Percentiles rank a stretch among this genome's conserved stretches.
phyloP scores from a whole-genome alignment of 2,888 invertebrate species.

The Escarpia spicata region DNA sequence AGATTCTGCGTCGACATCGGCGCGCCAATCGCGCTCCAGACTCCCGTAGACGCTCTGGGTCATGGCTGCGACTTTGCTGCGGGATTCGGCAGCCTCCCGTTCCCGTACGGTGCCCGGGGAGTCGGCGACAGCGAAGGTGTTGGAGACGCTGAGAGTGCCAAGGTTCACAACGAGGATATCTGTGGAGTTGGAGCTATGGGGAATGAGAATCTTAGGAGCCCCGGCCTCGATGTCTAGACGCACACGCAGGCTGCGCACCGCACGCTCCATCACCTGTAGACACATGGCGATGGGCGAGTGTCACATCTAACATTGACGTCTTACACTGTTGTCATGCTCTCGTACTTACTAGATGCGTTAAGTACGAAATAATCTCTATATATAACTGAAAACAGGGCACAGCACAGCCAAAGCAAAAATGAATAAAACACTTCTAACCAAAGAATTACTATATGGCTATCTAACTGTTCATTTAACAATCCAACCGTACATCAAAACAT shows the following conservation, averaged over 20 bases:
- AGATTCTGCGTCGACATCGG: slow-evolving; percentile 29
- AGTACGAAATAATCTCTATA: too few relatives aligned
- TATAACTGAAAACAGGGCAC: too few relatives aligned
- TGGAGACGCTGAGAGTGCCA: slow-evolving; percentile 77
- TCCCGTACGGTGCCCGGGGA: slow-evolving; percentile 47
- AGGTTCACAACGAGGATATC: slow-evolving; percentile 84
- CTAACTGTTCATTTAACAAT: too few relatives aligned
- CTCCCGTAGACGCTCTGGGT: slow-evolving; percentile 60
- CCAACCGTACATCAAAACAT: too few relatives aligned
- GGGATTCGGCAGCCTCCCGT: not conserved
- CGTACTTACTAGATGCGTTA: too few relatives aligned
- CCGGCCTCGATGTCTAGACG: slow-evolving; percentile 75
- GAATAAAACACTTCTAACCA: too few relatives aligned
- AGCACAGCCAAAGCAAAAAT: too few relatives aligned
- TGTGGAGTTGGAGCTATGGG: slow-evolving; percentile 82
- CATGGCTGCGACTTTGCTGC: slow-evolving; percentile 43
- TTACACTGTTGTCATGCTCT: too few relatives aligned
- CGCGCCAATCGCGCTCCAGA: slow-evolving; percentile 53
- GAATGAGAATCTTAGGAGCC: slow-evolving; percentile 86
- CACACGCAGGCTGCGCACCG: slow-evolving; percentile 68
- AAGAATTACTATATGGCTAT: too few relatives aligned
- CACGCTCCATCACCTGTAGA: slow-evolving; percentile 56
- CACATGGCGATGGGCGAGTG: not conserved
- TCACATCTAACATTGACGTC: too few relatives aligned
- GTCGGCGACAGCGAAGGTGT: slow-evolving; percentile 74